Evolutionary conservation across 2,888 invertebrate species (phyloP), one percentile per base, ranked within the genome.

Genomic region (Nymphalis c-album): DNA sequence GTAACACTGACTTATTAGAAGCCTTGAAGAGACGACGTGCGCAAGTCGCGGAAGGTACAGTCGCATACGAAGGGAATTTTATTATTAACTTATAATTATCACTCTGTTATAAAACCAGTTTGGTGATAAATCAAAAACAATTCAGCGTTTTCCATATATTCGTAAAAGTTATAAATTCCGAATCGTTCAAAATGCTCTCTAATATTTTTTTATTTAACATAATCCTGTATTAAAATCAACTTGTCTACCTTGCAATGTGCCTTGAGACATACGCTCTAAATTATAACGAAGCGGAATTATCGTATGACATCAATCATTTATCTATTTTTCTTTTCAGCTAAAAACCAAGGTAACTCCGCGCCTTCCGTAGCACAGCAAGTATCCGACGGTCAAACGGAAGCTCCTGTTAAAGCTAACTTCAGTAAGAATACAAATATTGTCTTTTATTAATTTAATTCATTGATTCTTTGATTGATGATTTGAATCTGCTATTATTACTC

Each of bases 1-100:
- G 96, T 79, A 96, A 96, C 85, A 95, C 95, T 68, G 96, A 96
- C 77, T 93, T 96, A 40, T 86, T 96, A 58, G 95, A 94, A 64
- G 94, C 95, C 0, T 87, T 96, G 68, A 96, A 96, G 84, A 94
- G 95, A 77, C 93, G 95, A 78, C 93, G 96, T 76, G 95, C 95
- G 70, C 95, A 95, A 81, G 95, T 93, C 20, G 94, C 94, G 73
- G 93, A 93, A 83, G 93, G 94, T 93, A 89, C 13, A 40, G 40
- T 13, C 10, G 13, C 40, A 40, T 13, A 0, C 40, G 10, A 40
- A 40, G 13, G 13, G 13, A 40, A 13, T 40, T 10, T 10, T 13
- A 13, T 40, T 13, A 40, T 40, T 40, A 40, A 3, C 4, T 20
- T 20, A 50, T 7, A 55, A 17, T 47, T 2, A n/a, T 55, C 17